Evolutionary conservation across 2,797 vertebrate species (phyloP), one percentile per base, ranked within the genome.

Genomic region (Cercopithecus mitis): DNA sequence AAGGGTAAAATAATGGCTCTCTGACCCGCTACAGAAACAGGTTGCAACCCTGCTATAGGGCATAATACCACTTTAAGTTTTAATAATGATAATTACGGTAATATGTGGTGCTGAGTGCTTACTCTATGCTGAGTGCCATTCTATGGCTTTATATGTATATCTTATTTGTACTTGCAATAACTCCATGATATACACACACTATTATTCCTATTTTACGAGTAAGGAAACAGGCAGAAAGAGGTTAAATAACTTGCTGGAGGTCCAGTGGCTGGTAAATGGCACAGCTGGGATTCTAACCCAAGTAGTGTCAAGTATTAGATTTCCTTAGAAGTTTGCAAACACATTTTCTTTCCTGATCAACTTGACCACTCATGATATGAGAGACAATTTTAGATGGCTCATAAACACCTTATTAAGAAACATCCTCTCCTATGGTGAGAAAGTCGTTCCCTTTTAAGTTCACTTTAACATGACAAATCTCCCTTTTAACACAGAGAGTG

Each of bases 391-490:
- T 84, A 79, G 15, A 7, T 84, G 20, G 27, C 22, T 64, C 55
- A n/a, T 50, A 84, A 93, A 41, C 22, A 88, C n/a, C 17, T 82
- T 25, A 52, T 80, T 88, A 10, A 81, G 64, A 89, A 84, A 27
- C 15, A 47, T 75, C 82, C n/a, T 67, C 39, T 57, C 45, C 36
- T 55, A 4, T 70, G 52, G 12, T 75, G 41, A 72, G 79, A 93
- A 95, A 90, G 39, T 55, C 57, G 45, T 75, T 96, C 22, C 20
- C 43, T 84, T 93, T 79, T 47, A 88, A 76, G 36, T 75, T 96
- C 84, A 72, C 50, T 72, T 43, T 93, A 58, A 79, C 57, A 19
- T 76, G n/a, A 47, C 3, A 1, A 82, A 55, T 83, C 61, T 81
- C 85, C 55, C 30, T n/a, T 83, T 86, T n/a, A 76, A 86, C n/a